Evolutionary conservation across 2,797 vertebrate genomes (phyloP).

Genomic region (Molossus molossus): DNA sequence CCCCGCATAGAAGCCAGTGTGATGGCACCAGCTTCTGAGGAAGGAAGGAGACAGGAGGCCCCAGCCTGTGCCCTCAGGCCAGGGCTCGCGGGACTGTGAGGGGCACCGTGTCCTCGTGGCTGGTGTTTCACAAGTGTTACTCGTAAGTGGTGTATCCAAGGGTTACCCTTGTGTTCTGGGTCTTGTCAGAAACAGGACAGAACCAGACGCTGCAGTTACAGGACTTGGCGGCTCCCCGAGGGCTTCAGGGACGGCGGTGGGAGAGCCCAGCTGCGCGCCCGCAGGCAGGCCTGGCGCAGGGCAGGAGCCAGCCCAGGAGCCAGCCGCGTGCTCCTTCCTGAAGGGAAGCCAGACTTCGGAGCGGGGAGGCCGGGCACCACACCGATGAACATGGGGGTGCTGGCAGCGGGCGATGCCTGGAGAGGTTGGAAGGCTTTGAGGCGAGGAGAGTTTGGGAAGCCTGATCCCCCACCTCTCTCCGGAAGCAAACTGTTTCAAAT

Average conservation of each 20-base stretch:
- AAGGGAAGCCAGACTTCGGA: background rate
- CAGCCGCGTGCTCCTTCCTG: background rate
- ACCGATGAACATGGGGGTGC: background rate
- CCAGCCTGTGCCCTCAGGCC: background rate
- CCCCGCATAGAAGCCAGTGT: background rate
- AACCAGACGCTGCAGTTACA: background rate
- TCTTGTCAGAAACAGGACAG: background rate
- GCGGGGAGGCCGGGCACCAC: background rate
- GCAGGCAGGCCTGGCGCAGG: fast-evolving
- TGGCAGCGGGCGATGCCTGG: background rate
- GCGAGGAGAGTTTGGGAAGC: background rate
- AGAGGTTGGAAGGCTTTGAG: background rate
- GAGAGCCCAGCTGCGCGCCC: background rate
- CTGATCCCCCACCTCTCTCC: background rate
- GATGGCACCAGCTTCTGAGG: background rate
- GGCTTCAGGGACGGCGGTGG: background rate
- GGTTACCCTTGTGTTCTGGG: background rate
- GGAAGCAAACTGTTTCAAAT: background rate
- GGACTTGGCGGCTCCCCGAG: background rate
- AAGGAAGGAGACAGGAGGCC: background rate
- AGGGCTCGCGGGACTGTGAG: background rate
- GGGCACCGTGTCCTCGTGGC: background rate
- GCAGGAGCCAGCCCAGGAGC: background rate
- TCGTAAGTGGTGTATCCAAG: background rate
- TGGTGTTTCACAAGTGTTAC: background rate